A percentile compares a stretch with the other conserved stretches of the same genome.
Evolutionary conservation across 2,797 vertebrate genomes (phyloP).

Genomic region (Mustela erminea): DNA sequence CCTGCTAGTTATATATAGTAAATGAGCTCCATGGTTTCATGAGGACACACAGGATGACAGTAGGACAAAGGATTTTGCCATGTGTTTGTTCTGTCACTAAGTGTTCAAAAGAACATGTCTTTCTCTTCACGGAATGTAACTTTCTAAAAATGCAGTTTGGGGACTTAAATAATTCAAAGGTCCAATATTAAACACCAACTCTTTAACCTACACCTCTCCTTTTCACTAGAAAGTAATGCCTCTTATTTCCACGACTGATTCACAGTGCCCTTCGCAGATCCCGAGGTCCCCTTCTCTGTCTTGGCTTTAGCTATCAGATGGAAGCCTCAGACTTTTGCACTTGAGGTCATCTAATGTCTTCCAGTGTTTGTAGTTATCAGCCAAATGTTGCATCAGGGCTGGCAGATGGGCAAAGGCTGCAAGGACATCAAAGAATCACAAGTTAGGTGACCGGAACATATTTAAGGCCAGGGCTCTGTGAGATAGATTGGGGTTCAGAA

Average conservation of each 20-base stretch:
- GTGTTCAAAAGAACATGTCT: conserved; percentile 77
- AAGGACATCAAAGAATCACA: conserved; percentile 49
- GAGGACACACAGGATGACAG: conserved; percentile 11
- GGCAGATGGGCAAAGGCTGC: conserved; percentile 96
- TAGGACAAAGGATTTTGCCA: conserved; percentile 76
- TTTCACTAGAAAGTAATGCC: conserved; percentile 79
- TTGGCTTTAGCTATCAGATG: conserved; percentile 88
- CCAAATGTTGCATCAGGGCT: conserved; percentile 95
- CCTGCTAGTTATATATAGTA: not conserved
- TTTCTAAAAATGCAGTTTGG: conserved; percentile 81
- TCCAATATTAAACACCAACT: conserved; percentile 75
- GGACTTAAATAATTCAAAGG: conserved; percentile 78
- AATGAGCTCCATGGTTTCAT: conserved; percentile 44
- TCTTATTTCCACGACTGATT: conserved; percentile 77
- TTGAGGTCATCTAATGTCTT: conserved; percentile 96
- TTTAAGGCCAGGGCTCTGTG: not conserved
- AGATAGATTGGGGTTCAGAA: not conserved
- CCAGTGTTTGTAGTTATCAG: conserved; percentile 98
- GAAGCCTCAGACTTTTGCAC: conserved; percentile 94
- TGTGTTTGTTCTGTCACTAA: conserved; percentile 80
- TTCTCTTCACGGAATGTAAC: conserved; percentile 73
- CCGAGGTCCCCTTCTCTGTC: conserved; percentile 81
- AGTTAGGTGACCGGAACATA: not conserved
- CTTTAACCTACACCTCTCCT: conserved; percentile 68
- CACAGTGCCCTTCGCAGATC: conserved; percentile 87